Evolutionary conservation across 2,797 vertebrate genomes (phyloP), one percentile per base, ranked within the genome.

Genomic region (Psittacula echo): DNA sequence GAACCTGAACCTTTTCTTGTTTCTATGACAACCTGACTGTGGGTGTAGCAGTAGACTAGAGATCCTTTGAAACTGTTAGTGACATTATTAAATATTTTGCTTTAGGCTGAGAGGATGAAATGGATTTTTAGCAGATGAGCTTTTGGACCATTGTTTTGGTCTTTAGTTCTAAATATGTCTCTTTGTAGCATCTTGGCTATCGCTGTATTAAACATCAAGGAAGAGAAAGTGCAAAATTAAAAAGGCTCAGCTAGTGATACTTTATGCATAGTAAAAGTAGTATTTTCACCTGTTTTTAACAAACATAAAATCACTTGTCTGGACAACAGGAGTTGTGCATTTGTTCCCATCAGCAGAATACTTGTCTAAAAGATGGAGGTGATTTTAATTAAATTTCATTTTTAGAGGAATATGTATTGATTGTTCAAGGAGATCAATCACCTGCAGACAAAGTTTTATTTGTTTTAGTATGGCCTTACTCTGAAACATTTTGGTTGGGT

Each of bases 21-120:
- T 97, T 96, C 97, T 84, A 97, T 97, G 96, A 70, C 96, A 97
- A 97, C 97, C 65, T 51, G 65, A 41, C 41, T 34, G 44, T 83
- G 42, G 42, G 61, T 71, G 37, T 32, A 75, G 60, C 47, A 7
- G 3, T 79, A 39, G 66, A 39, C 58, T 89, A 62, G 71, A 53
- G 32, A 90, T 74, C 50, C 60, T 86, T 66, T 79, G 87, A 96
- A 93, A 54, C 66, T 8, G 6, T 32, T 26, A 56, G 54, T 71
- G 84, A 86, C 44, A 93, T 94, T 66, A 82, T 91, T 84, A 95
- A 95, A 85, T 64, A 76, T 58, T 94, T 95, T 85, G 12, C 70
- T 95, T 94, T 73, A 89, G 86, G 47, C 71, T 58, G 58, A 39
- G n/a, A 83, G 27, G 20, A 34, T n/a, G 48, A 76, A 39, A 65